Evolutionary conservation across 2,113 vertebrate genomes (phyloP).

Genomic region (Xenopus laevis): DNA sequence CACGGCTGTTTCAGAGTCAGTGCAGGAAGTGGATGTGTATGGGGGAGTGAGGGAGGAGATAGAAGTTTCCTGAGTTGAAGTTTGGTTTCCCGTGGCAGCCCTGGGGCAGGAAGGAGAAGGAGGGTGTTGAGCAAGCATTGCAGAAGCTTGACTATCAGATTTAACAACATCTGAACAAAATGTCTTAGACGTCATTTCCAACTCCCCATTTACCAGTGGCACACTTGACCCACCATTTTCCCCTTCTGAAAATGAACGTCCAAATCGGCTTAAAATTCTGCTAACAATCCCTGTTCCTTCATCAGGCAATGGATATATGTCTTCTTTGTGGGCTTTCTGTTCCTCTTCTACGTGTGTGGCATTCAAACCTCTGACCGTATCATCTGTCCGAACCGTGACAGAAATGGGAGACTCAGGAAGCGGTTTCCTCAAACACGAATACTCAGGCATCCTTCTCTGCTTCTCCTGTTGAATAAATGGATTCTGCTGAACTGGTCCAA

Average conservation of each 20-base stretch:
- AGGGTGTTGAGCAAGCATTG: slow-evolving; percentile 4
- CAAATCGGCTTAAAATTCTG: slow-evolving; percentile 30
- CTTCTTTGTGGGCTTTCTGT: slow-evolving; percentile 1
- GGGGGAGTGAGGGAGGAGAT: slow-evolving; percentile 23
- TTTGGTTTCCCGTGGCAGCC: slow-evolving; percentile 29
- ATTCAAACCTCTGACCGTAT: background rate
- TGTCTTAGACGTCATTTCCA: background rate
- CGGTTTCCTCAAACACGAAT: slow-evolving; percentile 14
- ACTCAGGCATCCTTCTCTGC: slow-evolving; percentile 31
- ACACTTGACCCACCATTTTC: slow-evolving; percentile 15
- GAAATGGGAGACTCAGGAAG: background rate
- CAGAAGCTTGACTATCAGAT: slow-evolving; percentile 8
- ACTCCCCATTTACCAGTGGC: slow-evolving; percentile 25
- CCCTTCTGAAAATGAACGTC: slow-evolving; percentile 21
- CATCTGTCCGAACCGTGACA: slow-evolving; percentile 6
- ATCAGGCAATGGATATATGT: background rate
- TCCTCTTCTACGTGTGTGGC: background rate
- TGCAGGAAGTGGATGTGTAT: slow-evolving; percentile 22
- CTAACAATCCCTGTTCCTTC: slow-evolving; percentile 32
- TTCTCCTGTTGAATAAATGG: slow-evolving; percentile 40
- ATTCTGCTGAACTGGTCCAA: slow-evolving; percentile 37
- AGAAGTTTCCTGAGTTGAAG: slow-evolving; percentile 41
- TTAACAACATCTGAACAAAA: background rate
- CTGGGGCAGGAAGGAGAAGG: slow-evolving; percentile 30
- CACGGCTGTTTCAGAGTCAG: slow-evolving; percentile 31